phyloP scores from a whole-genome alignment of 2,797 vertebrate species.

The Urocyon cinereoargenteus region DNA sequence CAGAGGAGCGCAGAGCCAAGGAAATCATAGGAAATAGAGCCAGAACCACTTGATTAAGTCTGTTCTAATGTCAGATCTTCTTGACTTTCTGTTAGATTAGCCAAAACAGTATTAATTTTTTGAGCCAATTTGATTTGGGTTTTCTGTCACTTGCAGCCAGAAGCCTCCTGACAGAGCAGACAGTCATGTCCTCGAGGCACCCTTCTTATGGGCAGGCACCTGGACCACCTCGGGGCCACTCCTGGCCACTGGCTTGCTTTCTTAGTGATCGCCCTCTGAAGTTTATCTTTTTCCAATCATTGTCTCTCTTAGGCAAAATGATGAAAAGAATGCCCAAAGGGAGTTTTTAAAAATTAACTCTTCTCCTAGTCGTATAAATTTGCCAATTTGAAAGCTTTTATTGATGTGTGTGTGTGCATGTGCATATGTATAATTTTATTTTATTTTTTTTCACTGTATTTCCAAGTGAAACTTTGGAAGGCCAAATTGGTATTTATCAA shows the following conservation, averaged over 20 bases:
- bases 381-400: neutral
- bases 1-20: neutral
- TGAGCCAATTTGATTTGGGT: neutral
- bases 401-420: neutral
- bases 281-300: neutral
- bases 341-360: neutral
- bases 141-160: neutral
- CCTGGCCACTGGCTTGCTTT: neutral
- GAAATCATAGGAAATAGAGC: neutral
- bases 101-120: neutral
- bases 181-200: neutral
- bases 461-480: neutral
- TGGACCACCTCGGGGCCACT: neutral
- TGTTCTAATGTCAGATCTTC: neutral
- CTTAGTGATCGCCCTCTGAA: neutral
- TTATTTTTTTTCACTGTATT: neutral
- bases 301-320: neutral
- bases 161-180: neutral
- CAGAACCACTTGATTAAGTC: neutral
- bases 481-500: neutral
- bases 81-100: neutral
- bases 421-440: neutral
- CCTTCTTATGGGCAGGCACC: neutral
- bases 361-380: neutral
- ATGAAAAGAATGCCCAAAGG: neutral